Evolutionary conservation across 2,113 vertebrate genomes (phyloP).

Genomic region (Takifugu bimaculatus): DNA sequence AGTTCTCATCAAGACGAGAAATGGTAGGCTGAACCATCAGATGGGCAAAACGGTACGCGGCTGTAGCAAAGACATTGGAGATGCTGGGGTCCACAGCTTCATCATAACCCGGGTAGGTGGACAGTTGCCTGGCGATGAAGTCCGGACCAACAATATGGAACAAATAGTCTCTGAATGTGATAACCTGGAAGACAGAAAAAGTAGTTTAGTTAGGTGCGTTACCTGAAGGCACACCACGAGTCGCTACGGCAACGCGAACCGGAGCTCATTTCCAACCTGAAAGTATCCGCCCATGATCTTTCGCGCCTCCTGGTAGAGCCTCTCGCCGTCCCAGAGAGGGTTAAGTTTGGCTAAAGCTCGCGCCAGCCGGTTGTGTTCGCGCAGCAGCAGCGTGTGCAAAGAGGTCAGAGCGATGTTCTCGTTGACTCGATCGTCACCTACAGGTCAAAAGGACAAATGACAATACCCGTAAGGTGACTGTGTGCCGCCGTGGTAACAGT

Average conservation of each 20-base stretch:
- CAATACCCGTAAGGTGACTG: too few species aligned
- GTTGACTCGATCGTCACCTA: constrained; percentile 66
- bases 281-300: constrained; percentile 71
- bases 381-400: constrained; percentile 69
- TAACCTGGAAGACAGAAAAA: constrained; percentile 68
- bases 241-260: too few species aligned
- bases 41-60: constrained; percentile 84
- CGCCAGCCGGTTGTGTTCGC: constrained; percentile 77
- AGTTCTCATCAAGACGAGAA: constrained; percentile 74
- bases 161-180: constrained; percentile 84
- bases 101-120: constrained; percentile 71
- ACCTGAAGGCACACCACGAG: too few species aligned
- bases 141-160: constrained; percentile 68
- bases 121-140: constrained; percentile 54
- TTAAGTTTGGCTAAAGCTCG: constrained; percentile 61
- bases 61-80: constrained; percentile 81
- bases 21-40: constrained; percentile 78
- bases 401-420: constrained; percentile 67
- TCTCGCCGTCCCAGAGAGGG: constrained; percentile 69
- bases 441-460: not conserved
- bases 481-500: too few species aligned
- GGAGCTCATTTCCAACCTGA: constrained; percentile 55
- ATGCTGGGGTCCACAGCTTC: constrained; percentile 77
- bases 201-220: too few species aligned
- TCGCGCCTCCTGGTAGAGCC: constrained; percentile 71